Evolutionary conservation across 2,797 vertebrate genomes (phyloP), one percentile per base, ranked within the genome.

Genomic region (Lepilemur septentrionalis): DNA sequence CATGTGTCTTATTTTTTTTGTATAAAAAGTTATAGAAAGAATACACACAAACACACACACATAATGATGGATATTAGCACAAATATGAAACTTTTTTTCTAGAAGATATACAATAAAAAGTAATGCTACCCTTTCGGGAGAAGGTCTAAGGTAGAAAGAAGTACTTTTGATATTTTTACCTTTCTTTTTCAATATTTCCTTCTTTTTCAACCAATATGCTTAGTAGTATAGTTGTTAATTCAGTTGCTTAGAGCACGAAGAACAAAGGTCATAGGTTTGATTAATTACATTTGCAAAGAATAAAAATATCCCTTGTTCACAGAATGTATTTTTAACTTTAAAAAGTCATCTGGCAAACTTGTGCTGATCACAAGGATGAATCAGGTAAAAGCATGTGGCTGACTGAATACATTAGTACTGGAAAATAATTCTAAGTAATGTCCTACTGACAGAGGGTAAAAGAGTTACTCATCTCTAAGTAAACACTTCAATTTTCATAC

Each of bases 251-350:
- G 7, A 23, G 23, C n/a, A 96, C n/a, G 69, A 81, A 88, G 57
- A 92, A 89, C 13, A 94, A 87, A 89, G 17, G 48, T 90, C 20
- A 69, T 18, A 93, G 63, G 55, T 91, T 84, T 94, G 91, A 96
- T 86, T 94, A 82, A 91, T 48, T 73, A 94, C 1, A 48, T 92
- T 89, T 90, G 43, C 59, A 95, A 95, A 91, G 23, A 91, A 78
- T 70, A 82, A 96, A 95, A 92, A 76, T 52, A 94, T 63, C 61
- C 41, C 23, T 72, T 78, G 12, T 55, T 76, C 35, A 89, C 5
- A 94, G 50, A 94, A 90, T 35, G 59, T 82, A 94, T 73, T 96
- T 94, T 91, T 93, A 95, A 89, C 46, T 97, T 96, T 93, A 92
- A 93, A 89, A 96, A 96, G 87, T 97, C 91, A 93, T 80, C 55